Percentiles rank a stretch among this genome's conserved stretches.
phyloP scores from a whole-genome alignment of 2,113 vertebrate genomes.

The Oncorhynchus tshawytscha region DNA sequence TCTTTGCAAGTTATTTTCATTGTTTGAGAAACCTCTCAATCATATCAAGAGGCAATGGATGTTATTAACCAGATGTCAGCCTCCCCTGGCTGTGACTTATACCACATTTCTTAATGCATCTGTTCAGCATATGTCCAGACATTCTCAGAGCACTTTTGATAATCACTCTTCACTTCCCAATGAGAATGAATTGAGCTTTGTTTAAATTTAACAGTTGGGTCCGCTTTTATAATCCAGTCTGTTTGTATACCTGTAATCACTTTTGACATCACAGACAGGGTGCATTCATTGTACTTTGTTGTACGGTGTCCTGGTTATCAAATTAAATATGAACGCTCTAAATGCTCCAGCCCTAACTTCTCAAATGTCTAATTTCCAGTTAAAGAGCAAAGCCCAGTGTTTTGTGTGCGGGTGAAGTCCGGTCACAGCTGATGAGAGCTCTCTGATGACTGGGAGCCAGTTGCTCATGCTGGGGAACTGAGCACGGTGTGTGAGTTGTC shows the following conservation, averaged over 20 bases:
- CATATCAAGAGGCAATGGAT: not conserved
- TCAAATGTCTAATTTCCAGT: not conserved
- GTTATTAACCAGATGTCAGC: conserved; percentile 40
- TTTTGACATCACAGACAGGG: not conserved
- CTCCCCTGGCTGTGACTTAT: not conserved
- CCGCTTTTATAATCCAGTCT: not conserved
- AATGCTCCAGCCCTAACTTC: not conserved
- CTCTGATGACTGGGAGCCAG: conserved; percentile 9
- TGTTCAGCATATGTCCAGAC: conserved; percentile 40
- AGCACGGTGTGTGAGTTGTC: not conserved
- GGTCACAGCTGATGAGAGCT: not conserved
- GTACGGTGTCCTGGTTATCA: not conserved
- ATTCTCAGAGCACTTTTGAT: not conserved
- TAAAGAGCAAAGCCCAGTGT: too few relatives aligned
- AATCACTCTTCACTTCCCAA: not conserved
- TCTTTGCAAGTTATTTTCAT: too few relatives aligned
- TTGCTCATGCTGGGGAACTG: not conserved
- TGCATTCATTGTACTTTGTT: not conserved
- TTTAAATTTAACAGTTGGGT: conserved; percentile 7
- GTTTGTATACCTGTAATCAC: too few relatives aligned
- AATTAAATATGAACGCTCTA: not conserved
- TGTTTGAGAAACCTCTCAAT: too few relatives aligned
- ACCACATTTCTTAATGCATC: conserved; percentile 25
- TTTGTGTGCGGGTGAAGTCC: too few relatives aligned
- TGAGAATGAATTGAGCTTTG: not conserved